Percentiles rank a stretch among this genome's conserved stretches.
phyloP scores from a whole-genome alignment of 2,888 invertebrate species.

The Drosophila macrothrix region DNA sequence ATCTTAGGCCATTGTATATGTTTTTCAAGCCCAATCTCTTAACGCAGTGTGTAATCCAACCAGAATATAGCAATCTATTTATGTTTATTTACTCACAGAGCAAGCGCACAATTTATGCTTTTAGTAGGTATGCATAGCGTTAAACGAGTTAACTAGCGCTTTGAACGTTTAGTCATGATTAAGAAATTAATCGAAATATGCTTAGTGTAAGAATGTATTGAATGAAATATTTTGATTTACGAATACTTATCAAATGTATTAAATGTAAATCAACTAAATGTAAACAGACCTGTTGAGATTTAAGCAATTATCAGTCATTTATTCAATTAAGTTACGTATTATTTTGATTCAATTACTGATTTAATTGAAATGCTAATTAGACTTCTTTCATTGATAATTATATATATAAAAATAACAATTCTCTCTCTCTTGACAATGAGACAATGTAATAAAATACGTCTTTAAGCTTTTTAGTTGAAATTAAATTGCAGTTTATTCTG shows the following conservation, averaged over 20 bases:
- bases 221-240: slow-evolving; percentile 5
- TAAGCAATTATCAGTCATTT: not conserved
- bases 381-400: not conserved
- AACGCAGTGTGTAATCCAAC: slow-evolving; percentile 6
- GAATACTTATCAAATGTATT: slow-evolving; percentile 12
- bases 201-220: slow-evolving; percentile 5
- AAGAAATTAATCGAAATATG: slow-evolving; percentile 1
- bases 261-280: not conserved
- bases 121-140: slow-evolving; percentile 1
- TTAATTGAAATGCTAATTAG: not conserved
- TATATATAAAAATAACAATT: not conserved
- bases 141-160: slow-evolving; percentile 2
- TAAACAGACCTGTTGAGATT: not conserved
- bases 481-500: not conserved
- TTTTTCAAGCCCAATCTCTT: slow-evolving; percentile 6
- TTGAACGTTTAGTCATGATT: slow-evolving; percentile 6
- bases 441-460: not conserved
- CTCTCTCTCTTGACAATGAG: not conserved
- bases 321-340: not conserved
- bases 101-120: slow-evolving; percentile 24
- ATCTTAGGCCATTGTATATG: slow-evolving; percentile 17
- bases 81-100: slow-evolving; percentile 5
- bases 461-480: not conserved
- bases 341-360: not conserved
- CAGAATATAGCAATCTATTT: slow-evolving; percentile 15